Base-by-base conservation (phyloP, 2,888 invertebrate genomes). In the Limnephilus marmoratus region DNA sequence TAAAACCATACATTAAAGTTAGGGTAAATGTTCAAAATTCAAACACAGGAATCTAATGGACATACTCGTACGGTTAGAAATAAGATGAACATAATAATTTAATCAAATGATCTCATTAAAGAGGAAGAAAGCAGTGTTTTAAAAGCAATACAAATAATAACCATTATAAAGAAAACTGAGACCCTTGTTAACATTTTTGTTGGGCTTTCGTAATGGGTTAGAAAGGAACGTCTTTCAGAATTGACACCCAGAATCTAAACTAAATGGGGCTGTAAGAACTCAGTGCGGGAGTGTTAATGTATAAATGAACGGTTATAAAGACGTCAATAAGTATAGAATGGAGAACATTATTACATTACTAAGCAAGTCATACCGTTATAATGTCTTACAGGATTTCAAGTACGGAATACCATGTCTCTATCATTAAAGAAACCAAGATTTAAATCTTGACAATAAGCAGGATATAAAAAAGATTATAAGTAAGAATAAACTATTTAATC, bases 281-380 rank as follows among this genome's bases (percentile, higher is more conserved):
- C 68, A n/a, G 68, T 68, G n/a, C 68, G 24, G 24, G 34, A 83
- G 83, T n/a, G 83, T 83, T 83, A 83, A 83, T 83, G 83, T 83
- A 83, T 37, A 24, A 83, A 83, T 37, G 37, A 24, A 34, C 24
- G 83, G 83, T 83, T 37, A 83, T 83, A 83, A 83, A 83, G 37
- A 83, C 37, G 83, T 83, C 83, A 83, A 83, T 37, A 34, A 34
- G 24, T 34, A 7, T 37, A 37, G 37, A 24, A 83, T 37, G 37
- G 37, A 83, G 83, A 37, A 83, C 34, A 24, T 41, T 83, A 83
- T 83, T 83, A 83, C 83, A 24, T 68, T 68, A 9, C n/a, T 24
- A n/a, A 68, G 68, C 18, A 68, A 24, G 24, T n/a, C 68, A 68
- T 68, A n/a, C n/a, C 68, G 68, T 68, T 68, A 68, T 24, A 68